These are phyloP conservation scores for Corynorhinus townsendii DNA, from an alignment of 2,113 vertebrate genomes.

Conservation along the genomic window DNA sequence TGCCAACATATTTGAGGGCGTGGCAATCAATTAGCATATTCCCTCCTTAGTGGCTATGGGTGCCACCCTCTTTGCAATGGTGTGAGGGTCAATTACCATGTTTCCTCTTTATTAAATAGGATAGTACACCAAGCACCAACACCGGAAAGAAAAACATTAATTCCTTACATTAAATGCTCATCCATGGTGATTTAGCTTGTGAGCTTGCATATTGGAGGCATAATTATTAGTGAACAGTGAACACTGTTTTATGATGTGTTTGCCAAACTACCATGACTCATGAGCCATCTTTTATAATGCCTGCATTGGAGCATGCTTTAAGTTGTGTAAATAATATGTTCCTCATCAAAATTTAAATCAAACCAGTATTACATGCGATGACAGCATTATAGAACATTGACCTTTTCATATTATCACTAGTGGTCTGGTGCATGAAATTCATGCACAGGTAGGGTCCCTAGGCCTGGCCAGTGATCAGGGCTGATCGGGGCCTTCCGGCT, in stretches of 20 bases:
- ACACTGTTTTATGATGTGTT: background rate
- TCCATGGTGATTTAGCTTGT: background rate
- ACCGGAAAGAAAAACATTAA: conserved; percentile 2
- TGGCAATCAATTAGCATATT: too few species aligned
- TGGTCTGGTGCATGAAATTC: too few species aligned
- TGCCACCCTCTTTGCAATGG: too few species aligned
- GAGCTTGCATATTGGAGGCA: background rate
- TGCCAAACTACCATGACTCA: background rate
- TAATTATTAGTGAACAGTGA: background rate
- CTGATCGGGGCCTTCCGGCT: too few species aligned
- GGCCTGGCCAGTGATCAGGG: too few species aligned
- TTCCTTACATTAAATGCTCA: background rate
- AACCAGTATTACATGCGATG: background rate
- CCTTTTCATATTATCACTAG: conserved; percentile 39
- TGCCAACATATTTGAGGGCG: too few species aligned
- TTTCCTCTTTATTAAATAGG: too few species aligned
- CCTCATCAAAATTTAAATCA: conserved; percentile 41
- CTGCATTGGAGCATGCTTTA: background rate
- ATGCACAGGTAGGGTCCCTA: too few species aligned
- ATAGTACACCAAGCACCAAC: background rate
- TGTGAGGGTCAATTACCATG: too few species aligned
- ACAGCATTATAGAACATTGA: conserved; percentile 41
- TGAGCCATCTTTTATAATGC: background rate
- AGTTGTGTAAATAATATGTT: conserved; percentile 7
- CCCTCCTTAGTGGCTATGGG: too few species aligned